Base-by-base conservation (phyloP, 2,113 vertebrate genomes). In the Tricholaema leucomelas region DNA sequence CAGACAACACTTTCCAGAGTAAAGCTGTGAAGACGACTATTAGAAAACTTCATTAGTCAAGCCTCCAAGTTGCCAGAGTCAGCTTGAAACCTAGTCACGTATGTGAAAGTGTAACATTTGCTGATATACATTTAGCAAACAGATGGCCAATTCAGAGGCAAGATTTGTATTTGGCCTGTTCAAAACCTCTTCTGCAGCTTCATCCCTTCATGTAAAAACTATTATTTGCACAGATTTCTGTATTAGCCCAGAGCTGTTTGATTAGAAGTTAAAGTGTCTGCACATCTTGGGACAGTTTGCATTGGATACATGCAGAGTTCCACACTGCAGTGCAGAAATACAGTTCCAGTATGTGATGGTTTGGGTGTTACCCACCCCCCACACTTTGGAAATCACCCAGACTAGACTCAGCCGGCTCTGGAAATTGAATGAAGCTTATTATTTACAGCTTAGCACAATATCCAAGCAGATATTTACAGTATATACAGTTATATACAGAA, bases 21-120 rank as follows among this genome's bases (percentile, higher is more conserved):
- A 52, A 52, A 70, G 36, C 18, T 66, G 58, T 75, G 69, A 83
- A 94, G 71, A 88, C 9, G 17, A 21, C 42, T 28, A 2, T 96
- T 92, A 91, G 73, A 88, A 95, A 95, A 97, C 30, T 24, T 54
- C 11, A 17, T 85, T 75, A 60, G 82, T 56, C 92, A 93, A 85
- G 59, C 55, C 66, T 65, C 80, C 64, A 74, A 64, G 61, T 93
- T 70, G 92, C 70, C 81, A 70, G 36, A 56, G 25, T 14, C 44
- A 48, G 33, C 44, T 79, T 48, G 82, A 88, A 86, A 88, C 17
- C 25, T 70, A 89, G 80, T 79, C 56, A 33, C 21, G 7, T 48
- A 92, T 13, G 0, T 89, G 74, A 91, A 92, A 79, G 58, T 56
- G 42, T 21, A 92, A 38, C 36, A 56, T 66, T 79, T 79, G 23